Conservation (phyloP, 2,113 vertebrate genomes). For the Micronycteris hirsuta region DNA sequence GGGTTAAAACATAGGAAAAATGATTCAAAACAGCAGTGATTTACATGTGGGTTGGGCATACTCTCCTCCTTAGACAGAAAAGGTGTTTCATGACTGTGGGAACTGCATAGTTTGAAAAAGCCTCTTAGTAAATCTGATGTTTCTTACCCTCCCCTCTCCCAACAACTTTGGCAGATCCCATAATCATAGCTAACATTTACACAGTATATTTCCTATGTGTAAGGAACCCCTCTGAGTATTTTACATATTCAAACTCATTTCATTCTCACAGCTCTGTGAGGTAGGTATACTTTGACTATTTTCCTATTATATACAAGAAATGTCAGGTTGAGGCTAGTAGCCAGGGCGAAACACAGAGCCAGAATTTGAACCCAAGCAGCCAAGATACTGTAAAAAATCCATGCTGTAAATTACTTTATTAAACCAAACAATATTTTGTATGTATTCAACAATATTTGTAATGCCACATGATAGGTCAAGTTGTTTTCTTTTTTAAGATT, state of each 20-base stretch:
- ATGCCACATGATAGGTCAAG: too few relatives aligned
- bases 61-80: neutral
- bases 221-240: neutral
- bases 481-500: too few relatives aligned
- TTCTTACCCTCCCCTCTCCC: neutral
- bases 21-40: neutral
- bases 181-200: neutral
- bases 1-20: neutral
- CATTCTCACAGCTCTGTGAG: neutral
- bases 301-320: neutral
- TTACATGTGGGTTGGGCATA: neutral
- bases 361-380: neutral
- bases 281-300: neutral
- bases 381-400: neutral
- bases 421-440: neutral
- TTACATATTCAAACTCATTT: neutral
- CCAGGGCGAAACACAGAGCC: neutral
- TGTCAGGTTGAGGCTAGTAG: neutral
- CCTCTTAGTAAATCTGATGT: neutral
- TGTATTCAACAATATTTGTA: neutral
- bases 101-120: neutral
- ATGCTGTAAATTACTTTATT: neutral
- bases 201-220: neutral
- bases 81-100: neutral
- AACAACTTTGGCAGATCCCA: neutral